These are phyloP conservation scores for Euura saliciscinereae DNA, from an alignment of 1,140 invertebrate genomes.

Conservation along the genomic window DNA sequence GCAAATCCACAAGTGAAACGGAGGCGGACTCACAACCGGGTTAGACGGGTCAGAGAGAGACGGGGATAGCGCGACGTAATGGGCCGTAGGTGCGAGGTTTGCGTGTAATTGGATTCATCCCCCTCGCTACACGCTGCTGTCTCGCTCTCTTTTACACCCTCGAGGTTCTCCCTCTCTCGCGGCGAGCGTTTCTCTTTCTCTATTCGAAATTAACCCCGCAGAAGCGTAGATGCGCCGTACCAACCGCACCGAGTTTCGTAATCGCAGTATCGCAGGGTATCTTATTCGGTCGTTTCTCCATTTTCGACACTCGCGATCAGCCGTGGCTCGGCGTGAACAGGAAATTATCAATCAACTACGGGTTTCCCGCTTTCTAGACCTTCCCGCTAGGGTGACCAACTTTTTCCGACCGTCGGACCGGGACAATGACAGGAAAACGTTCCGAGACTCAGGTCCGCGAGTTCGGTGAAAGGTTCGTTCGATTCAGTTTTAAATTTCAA, in stretches of 20 bases:
- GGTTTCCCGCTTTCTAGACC: neutral
- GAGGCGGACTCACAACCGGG: neutral
- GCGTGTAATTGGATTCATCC: conserved; percentile 55
- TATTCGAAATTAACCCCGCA: conserved; percentile 7
- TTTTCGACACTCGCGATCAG: too few relatives aligned
- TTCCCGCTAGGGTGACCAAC: neutral
- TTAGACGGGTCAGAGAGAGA: conserved; percentile 32
- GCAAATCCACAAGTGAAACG: conserved; percentile 40
- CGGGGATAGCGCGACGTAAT: conserved; percentile 42
- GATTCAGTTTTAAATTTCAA: too few relatives aligned
- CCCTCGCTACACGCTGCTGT: conserved; percentile 20
- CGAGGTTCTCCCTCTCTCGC: too few relatives aligned
- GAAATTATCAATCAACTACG: neutral
- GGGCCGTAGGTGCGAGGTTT: conserved; percentile 50
- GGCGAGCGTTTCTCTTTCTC: neutral
- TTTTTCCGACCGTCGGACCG: too few relatives aligned
- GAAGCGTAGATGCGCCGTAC: neutral
- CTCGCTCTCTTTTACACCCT: too few relatives aligned
- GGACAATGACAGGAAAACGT: too few relatives aligned
- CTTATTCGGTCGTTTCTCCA: too few relatives aligned
- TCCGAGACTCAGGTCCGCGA: too few relatives aligned
- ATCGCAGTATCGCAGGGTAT: neutral
- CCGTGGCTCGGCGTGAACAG: neutral
- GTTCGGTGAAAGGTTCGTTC: too few relatives aligned
- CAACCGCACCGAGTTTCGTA: neutral